Evolutionary conservation across 2,888 invertebrate genomes (phyloP).

Genomic region (Seira musarum): DNA sequence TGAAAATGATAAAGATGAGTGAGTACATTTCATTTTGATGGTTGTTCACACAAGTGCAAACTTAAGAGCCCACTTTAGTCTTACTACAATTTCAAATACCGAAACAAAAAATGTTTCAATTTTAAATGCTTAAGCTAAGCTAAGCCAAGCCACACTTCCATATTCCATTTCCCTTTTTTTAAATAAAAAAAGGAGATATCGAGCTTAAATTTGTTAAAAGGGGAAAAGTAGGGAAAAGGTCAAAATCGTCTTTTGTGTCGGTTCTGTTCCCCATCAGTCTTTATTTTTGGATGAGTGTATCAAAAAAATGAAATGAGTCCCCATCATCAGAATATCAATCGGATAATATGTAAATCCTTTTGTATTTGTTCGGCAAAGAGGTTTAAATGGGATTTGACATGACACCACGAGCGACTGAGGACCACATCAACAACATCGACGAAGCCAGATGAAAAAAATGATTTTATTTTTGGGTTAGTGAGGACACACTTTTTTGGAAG

Average conservation of each 20-base stretch:
- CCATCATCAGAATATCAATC: background rate
- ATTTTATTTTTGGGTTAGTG: no score
- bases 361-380: background rate
- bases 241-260: constrained; percentile 48
- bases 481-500: no score
- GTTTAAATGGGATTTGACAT: background rate
- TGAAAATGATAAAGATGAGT: no score
- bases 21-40: no score
- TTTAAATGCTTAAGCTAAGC: no score
- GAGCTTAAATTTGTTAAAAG: constrained; percentile 29
- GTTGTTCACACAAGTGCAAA: background rate
- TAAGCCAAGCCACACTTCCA: no score
- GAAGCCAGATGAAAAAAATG: no score
- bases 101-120: background rate
- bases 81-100: background rate
- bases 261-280: background rate
- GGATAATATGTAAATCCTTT: background rate
- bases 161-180: background rate
- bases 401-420: no score
- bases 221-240: constrained; percentile 49
- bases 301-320: background rate
- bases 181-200: constrained; percentile 23
- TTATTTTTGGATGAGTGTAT: background rate
- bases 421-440: no score
- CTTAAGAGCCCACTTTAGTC: background rate